Percentiles rank a stretch among this genome's conserved stretches.
These are phyloP conservation scores for Drosophila ercepeae DNA, from an alignment of 1,140 invertebrate species.

Conservation along the genomic window DNA sequence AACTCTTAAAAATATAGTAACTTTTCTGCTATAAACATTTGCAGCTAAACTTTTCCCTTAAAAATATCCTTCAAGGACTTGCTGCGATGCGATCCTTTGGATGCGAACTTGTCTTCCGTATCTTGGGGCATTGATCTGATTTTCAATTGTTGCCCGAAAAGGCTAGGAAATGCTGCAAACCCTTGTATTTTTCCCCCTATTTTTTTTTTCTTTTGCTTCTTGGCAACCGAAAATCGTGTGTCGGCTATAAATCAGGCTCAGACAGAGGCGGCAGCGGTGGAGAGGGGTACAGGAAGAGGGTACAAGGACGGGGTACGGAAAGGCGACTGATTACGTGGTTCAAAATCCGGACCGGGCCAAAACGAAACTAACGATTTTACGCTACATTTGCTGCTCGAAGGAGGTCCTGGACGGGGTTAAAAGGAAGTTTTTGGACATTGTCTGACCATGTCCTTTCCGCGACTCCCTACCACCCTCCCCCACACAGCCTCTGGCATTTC, in stretches of 20 bases:
- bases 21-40: no score
- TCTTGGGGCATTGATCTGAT: constrained; percentile 38
- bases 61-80: neutral
- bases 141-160: constrained; percentile 24
- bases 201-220: constrained; percentile 34
- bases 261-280: neutral
- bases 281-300: neutral
- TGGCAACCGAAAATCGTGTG: constrained; percentile 47
- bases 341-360: constrained; percentile 39
- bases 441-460: constrained; percentile 42
- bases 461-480: no score
- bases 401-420: constrained; percentile 11
- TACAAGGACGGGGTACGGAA: neutral
- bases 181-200: neutral
- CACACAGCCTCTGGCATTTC: neutral
- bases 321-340: constrained; percentile 44
- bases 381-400: constrained; percentile 76
- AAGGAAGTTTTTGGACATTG: constrained; percentile 13
- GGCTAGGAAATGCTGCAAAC: no score
- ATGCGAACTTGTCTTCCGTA: neutral
- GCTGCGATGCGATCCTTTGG: neutral
- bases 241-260: constrained; percentile 57
- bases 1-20: no score
- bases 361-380: constrained; percentile 79
- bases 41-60: neutral